Percentiles rank a stretch among this genome's conserved stretches.
Conservation (phyloP, 2,113 vertebrate species). For the Myotis davidii region DNA sequence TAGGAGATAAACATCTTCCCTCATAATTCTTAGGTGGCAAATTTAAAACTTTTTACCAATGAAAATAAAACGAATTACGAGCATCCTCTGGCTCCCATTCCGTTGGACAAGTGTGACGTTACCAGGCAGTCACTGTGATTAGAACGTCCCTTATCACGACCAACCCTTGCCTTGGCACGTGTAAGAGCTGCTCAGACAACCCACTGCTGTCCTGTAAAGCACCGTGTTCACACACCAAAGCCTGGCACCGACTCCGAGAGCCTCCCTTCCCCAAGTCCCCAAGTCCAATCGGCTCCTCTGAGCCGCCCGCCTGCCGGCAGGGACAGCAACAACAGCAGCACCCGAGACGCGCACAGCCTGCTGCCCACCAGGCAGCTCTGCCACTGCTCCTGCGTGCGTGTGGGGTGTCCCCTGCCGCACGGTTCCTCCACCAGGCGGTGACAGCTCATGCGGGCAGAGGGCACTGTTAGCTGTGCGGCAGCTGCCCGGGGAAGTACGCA, state of each 20-base stretch:
- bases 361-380: background rate
- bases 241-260: constrained; percentile 4
- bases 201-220: background rate
- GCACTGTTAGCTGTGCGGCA: background rate
- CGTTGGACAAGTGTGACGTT: background rate
- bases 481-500: constrained; percentile 91
- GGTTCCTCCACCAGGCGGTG: too few species aligned
- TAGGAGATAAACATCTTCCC: background rate
- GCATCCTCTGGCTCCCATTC: constrained; percentile 25
- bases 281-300: background rate
- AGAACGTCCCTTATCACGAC: background rate
- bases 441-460: background rate
- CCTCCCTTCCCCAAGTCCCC: background rate
- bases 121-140: background rate
- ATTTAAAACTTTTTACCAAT: constrained; percentile 6
- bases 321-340: background rate
- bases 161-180: background rate
- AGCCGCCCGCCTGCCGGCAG: background rate
- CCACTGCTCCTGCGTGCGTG: too few species aligned
- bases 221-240: background rate
- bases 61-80: background rate
- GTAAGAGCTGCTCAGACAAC: background rate
- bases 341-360: too few species aligned
- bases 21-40: constrained; percentile 53
- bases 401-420: too few species aligned